Base-by-base conservation (phyloP, 2,888 invertebrate species). In the Yponomeuta sedellus region DNA sequence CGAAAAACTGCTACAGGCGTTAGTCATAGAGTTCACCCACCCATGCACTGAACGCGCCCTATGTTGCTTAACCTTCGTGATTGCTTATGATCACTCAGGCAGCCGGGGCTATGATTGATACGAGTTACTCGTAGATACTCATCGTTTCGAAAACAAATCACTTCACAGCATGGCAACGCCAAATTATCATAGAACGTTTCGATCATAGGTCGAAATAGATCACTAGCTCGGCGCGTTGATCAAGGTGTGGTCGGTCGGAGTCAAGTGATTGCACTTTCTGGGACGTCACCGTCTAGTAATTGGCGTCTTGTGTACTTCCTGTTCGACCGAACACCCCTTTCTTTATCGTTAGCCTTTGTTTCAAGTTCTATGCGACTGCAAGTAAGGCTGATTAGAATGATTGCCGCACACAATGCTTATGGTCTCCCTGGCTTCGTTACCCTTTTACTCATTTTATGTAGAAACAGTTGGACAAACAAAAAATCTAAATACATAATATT, bases 281-380 rank as follows among this genome's bases (percentile, higher is more conserved):
- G 61, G 28, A 61, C 61, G 63, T 44, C 63, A 44, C 63, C 61
- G 61, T 61, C 61, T 34, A 61, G 63, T 63, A 63, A 63, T 63
- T 63, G 39, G 72, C 75, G 78, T 78, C 81, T 80, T 79, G 76
- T 70, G 71, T 71, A 70, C 71, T 70, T 74, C 75, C 73, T 70
- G 71, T 70, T 70, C 44, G 52, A 62, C 59, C 44, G 57, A n/a
- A 40, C 61, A n/a, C 12, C 65, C 63, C 64, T 61, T 66, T 66
- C 62, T 66, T 66, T 66, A 63, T 63, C 63, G 20, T 10, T 20
- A 44, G 20, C 63, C 44, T 63, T 63, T 63, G 63, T 63, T 63
- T 25, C 22, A 40, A 8, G 34, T 52, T 52, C 61, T 28, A 61
- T 34, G 34, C 34, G 22, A 61, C 28, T 34, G n/a, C 61, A 61